Evolutionary conservation across 2,888 invertebrate genomes (phyloP), one percentile per base, ranked within the genome.

Genomic region (Gastracanthus pulcherrimus): DNA sequence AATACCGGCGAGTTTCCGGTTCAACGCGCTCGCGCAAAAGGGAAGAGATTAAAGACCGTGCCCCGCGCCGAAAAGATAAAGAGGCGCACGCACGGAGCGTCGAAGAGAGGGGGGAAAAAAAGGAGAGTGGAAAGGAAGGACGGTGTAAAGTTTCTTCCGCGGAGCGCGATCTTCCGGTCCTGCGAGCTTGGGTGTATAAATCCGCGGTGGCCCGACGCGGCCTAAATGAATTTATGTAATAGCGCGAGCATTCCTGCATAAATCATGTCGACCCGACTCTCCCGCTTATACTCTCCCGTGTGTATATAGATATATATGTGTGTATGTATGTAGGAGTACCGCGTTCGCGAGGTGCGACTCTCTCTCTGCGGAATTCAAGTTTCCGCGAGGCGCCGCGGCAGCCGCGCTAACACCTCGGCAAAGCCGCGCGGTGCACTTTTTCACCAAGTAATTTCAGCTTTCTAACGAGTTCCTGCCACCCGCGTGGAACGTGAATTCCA

Each of bases 371-470:
- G 55, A 55, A 71, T 62, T 31, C 62, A 34, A 74, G 72, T 74
- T 74, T 58, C 38, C 16, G 55, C 19, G 45, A 16, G 45, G 6
- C 19, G 36, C 13, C 48, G 31, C 41, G 45, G 7, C 16, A 45
- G 45, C 45, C n/a, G 45, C 45, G 45, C 45, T 45, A n/a, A 3
- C 45, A 45, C 19, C 41, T 6, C 34, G 51, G n/a, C n/a, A n/a
- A n/a, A n/a, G n/a, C n/a, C n/a, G n/a, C n/a, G n/a, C n/a, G 16
- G 26, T 4, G 13, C 34, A 64, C 55, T 78, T 71, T 78, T 78
- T 71, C 51, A n/a, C 66, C 72, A 51, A 81, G 76, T 81, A 76
- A 81, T 81, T 81, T 81, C 67, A 77, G 72, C 72, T 81, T 77
- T 81, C 67, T 81, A 77, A 81, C 77, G 76, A 81, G 77, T 81